A percentile compares a stretch with the other conserved stretches of the same genome.
Conservation (phyloP, 2,113 vertebrate genomes). For the Mesocricetus auratus region DNA sequence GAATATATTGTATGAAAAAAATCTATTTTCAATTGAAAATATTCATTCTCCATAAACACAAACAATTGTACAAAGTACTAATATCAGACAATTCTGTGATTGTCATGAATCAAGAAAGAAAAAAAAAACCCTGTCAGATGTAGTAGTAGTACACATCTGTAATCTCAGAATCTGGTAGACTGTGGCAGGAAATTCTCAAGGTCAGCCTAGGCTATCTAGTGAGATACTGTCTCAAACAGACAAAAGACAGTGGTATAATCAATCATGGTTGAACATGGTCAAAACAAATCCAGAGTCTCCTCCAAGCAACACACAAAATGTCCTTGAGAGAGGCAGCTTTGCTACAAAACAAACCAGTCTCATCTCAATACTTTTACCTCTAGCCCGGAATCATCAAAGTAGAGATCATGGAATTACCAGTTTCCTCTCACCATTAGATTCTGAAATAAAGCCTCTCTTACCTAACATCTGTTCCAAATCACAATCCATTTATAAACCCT, state of each 20-base stretch:
- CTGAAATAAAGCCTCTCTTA: neutral
- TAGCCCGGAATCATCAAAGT: neutral
- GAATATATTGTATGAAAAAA: neutral
- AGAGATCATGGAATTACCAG: neutral
- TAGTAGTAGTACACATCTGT: neutral
- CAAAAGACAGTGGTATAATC: neutral
- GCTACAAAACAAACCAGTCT: neutral
- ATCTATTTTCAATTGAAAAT: neutral
- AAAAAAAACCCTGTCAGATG: neutral
- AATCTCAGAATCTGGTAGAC: neutral
- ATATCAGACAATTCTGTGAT: neutral
- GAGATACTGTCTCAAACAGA: neutral
- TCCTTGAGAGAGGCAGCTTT: neutral
- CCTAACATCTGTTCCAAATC: neutral
- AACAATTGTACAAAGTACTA: neutral
- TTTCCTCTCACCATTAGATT: neutral
- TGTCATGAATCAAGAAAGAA: conserved; percentile 19
- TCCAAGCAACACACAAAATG: neutral
- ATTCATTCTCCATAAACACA: neutral
- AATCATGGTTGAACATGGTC: neutral
- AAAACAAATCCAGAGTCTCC: neutral
- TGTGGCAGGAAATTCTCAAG: neutral
- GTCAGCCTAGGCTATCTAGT: neutral
- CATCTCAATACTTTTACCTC: neutral
- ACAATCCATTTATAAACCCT: neutral